Evolutionary conservation across 2,797 vertebrate genomes (phyloP).

Genomic region (Sebastes hubbsi): DNA sequence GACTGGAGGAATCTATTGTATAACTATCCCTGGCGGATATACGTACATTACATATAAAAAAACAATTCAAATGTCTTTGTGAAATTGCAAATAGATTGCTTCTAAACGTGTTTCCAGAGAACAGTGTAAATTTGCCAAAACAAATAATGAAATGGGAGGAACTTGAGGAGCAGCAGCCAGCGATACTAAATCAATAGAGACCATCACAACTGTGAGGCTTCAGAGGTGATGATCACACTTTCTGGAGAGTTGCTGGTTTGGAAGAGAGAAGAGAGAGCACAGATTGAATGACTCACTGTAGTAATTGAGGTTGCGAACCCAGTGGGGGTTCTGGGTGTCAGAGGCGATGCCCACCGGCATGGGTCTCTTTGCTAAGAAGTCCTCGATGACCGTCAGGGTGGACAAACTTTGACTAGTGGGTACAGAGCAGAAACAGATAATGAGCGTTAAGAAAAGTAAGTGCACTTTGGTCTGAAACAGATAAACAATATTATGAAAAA

Average conservation of each 20-base stretch:
- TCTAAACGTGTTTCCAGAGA: background rate
- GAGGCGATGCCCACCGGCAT: conserved; percentile 79
- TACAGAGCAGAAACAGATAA: conserved; percentile 35
- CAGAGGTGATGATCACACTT: background rate
- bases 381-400: conserved; percentile 95
- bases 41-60: background rate
- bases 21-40: background rate
- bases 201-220: conserved; percentile 2
- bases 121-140: background rate
- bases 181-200: conserved; percentile 13
- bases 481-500: background rate
- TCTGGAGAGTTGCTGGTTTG: background rate
- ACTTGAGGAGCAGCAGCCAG: background rate
- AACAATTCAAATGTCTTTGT: background rate
- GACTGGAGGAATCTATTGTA: background rate
- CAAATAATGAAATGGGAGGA: background rate
- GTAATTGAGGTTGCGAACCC: conserved; percentile 95
- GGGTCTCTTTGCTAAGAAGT: conserved; percentile 91
- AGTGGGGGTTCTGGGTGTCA: conserved; percentile 85
- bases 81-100: background rate
- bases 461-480: background rate
- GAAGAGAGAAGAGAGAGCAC: background rate
- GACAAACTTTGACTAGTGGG: conserved; percentile 94
- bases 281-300: conserved; percentile 89
- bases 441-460: background rate